Evolutionary conservation across 2,797 vertebrate genomes (phyloP).

Genomic region (Varecia variegata): DNA sequence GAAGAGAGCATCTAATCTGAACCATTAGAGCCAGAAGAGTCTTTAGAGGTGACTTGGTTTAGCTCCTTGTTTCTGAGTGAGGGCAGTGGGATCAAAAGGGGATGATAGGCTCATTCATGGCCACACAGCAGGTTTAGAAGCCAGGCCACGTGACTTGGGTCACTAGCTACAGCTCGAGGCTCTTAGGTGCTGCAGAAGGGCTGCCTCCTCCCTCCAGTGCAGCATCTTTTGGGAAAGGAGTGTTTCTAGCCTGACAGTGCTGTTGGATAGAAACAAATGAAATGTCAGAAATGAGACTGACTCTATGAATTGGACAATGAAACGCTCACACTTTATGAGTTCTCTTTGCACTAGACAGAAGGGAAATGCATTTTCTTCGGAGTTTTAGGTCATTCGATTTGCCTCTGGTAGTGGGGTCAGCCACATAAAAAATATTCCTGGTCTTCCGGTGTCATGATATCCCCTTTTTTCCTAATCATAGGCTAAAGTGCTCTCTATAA

Average conservation of each 20-base stretch:
- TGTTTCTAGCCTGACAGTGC: not conserved
- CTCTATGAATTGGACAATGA: not conserved
- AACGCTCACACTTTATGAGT: not conserved
- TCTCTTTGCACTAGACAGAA: not conserved
- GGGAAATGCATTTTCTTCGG: not conserved
- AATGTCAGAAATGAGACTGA: not conserved
- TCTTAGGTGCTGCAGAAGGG: not conserved
- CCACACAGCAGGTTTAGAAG: not conserved
- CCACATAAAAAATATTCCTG: not conserved
- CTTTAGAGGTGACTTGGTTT: not conserved
- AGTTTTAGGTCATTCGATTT: not conserved
- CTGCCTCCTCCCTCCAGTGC: not conserved
- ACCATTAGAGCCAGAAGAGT: not conserved
- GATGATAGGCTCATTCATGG: not conserved
- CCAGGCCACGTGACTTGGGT: not conserved
- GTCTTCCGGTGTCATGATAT: not conserved
- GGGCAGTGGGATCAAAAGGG: not conserved
- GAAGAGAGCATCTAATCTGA: not conserved
- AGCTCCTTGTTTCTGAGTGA: not conserved
- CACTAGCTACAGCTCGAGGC: not conserved
- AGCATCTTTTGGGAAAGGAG: not conserved
- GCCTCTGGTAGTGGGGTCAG: not conserved
- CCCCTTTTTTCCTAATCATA: not conserved
- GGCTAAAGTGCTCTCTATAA: not conserved
- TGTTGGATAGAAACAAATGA: not conserved